Percentiles rank a stretch among this genome's conserved stretches.
phyloP scores from a whole-genome alignment of 1,140 invertebrate genomes.

The Sitodiplosis mosellana region DNA sequence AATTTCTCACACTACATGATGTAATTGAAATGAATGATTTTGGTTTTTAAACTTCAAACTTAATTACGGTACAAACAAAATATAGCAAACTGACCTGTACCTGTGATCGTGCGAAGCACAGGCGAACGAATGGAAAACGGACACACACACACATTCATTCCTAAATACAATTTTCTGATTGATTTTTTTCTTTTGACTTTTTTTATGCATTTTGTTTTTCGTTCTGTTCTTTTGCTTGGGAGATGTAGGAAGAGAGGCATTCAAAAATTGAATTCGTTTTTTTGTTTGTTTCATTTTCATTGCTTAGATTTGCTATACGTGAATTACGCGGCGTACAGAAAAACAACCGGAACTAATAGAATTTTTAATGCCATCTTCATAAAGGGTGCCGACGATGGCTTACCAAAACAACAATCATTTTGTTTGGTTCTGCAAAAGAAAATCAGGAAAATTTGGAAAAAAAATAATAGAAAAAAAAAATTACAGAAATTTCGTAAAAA shows the following conservation, averaged over 20 bases:
- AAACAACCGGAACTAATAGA: conserved; percentile 45
- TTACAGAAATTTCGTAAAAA: neutral
- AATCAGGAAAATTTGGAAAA: neutral
- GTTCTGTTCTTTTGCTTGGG: neutral
- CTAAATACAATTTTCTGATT: neutral
- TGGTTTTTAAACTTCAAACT: no score
- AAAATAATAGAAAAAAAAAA: conserved; percentile 1
- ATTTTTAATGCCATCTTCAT: conserved; percentile 42
- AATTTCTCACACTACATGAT: no score
- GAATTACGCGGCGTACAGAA: conserved; percentile 43
- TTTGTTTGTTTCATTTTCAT: no score
- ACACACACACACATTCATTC: no score
- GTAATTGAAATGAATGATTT: no score
- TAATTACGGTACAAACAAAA: no score
- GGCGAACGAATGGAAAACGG: no score
- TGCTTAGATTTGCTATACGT: neutral
- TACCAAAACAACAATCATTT: conserved; percentile 5
- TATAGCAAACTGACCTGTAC: no score
- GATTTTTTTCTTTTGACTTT: neutral
- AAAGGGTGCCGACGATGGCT: neutral
- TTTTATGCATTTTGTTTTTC: neutral
- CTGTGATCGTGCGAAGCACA: no score
- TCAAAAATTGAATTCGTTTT: neutral
- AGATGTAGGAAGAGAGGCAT: neutral
- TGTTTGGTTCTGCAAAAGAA: conserved; percentile 2